Base-by-base conservation (phyloP, 2,888 invertebrate species). In the Laothoe populi region DNA sequence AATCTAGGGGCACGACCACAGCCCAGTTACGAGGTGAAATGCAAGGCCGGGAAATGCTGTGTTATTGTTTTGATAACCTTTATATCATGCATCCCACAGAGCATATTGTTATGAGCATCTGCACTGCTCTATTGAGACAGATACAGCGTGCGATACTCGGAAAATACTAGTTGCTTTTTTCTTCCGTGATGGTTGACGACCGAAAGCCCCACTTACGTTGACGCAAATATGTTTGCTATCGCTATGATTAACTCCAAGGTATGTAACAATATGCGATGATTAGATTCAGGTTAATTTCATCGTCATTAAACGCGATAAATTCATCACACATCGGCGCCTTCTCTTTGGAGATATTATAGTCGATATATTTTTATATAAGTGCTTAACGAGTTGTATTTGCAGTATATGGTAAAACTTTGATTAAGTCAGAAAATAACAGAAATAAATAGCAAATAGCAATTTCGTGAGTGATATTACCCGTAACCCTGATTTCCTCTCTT, bases 101-200 rank as follows among this genome's bases (percentile, higher is more conserved):
- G 74, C 78, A 80, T 82, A 87, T 86, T 88, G 86, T 88, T 85
- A 74, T 72, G 76, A 78, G 76, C 78, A 75, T 81, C 76, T 78
- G 87, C 80, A 82, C 83, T 86, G 81, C 81, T 87, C 84, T 74
- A 88, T 87, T 86, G 84, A 88, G 81, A 86, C 76, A 84, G 83
- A 86, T 85, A 83, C 84, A 81, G 80, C 86, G 88, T 89, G 88
- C 87, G 84, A 87, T 88, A 87, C 79, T 84, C 80, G 83, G 83
- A 82, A 84, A 78, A 73, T 72, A 73, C 45, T 35, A 57, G 66
- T 71, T 78, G 44, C 78, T 84, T 81, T 73, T 70, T 64, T 77
- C 78, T 83, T 86, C 82, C 85, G 86, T 86, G 88, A 81, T 84
- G 72, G 76, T 81, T 85, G 83, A 81, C 79, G 83, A 74, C 79